A percentile compares a stretch with the other conserved stretches of the same genome.
phyloP scores from a whole-genome alignment of 1,140 invertebrate genomes.

The Lycorma delicatula region DNA sequence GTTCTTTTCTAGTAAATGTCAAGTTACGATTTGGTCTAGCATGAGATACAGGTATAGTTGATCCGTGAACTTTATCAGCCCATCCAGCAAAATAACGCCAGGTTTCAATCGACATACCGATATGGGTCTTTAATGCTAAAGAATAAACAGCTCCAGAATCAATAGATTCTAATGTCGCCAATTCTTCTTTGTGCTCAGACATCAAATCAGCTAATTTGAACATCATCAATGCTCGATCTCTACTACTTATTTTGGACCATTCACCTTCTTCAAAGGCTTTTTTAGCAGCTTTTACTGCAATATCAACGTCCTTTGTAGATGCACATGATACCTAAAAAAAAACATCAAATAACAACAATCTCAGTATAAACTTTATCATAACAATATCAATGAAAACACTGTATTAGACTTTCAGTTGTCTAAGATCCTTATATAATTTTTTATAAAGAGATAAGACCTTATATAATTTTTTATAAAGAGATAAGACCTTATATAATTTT shows the following conservation, averaged over 20 bases:
- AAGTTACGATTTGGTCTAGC: conserved; percentile 86
- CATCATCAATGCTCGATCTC: conserved; percentile 67
- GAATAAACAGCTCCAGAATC: conserved; percentile 95
- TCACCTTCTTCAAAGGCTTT: conserved; percentile 78
- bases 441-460: no score
- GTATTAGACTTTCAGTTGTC: neutral
- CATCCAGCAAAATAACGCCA: conserved; percentile 91
- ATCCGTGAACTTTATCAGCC: conserved; percentile 90
- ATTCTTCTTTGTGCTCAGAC: conserved; percentile 87
- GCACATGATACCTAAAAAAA: conserved; percentile 58
- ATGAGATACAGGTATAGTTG: conserved; percentile 80
- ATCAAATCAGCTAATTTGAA: conserved; percentile 81
- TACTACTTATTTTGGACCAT: conserved; percentile 79
- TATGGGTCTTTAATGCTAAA: conserved; percentile 85
- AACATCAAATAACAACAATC: neutral
- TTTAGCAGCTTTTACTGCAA: conserved; percentile 76
- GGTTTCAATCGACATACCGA: conserved; percentile 89
- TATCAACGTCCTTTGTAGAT: conserved; percentile 70
- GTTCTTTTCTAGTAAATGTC: conserved; percentile 80
- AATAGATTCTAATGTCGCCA: conserved; percentile 85
- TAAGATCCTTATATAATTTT: no score
- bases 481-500: neutral
- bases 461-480: neutral
- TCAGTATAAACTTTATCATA: neutral
- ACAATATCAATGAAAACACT: neutral